Evolutionary conservation across 1,140 invertebrate genomes (phyloP).

Genomic region (Drosophila kanapiae): DNA sequence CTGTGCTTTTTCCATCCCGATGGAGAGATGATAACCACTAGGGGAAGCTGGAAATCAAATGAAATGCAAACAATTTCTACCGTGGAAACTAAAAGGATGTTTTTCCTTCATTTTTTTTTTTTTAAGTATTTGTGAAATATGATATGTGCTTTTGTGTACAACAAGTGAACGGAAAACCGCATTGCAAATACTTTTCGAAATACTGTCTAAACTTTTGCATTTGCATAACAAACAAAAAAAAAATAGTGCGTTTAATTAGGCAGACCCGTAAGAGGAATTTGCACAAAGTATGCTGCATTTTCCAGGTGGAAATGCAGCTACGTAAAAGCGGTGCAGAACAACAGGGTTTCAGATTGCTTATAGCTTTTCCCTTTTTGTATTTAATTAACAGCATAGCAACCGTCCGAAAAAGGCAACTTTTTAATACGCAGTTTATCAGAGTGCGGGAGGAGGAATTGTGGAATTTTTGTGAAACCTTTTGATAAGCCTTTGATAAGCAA

Average conservation of each 20-base stretch:
- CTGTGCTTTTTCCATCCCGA: not conserved
- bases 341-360: not conserved
- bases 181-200: not conserved
- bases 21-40: not conserved
- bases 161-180: conserved; percentile 9
- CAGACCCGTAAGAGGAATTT: not conserved
- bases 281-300: not conserved
- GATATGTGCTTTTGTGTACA: conserved; percentile 7
- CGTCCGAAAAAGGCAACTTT: conserved; percentile 15
- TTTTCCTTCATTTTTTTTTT: not conserved
- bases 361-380: not conserved
- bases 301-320: not conserved
- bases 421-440: conserved; percentile 22
- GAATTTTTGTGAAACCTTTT: conserved; percentile 26
- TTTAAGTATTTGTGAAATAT: not conserved
- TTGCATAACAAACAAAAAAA: not conserved
- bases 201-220: conserved; percentile 2
- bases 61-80: conserved; percentile 4
- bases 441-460: conserved; percentile 19
- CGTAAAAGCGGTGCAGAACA: too few species aligned
- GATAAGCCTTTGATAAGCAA: conserved; percentile 44
- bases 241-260: not conserved
- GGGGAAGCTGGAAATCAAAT: conserved; percentile 1
- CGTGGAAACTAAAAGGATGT: not conserved
- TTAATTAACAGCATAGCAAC: conserved; percentile 34